These are phyloP conservation scores for Meloidogyne exigua DNA, from an alignment of 1,140 invertebrate genomes.

Conservation along the genomic window DNA sequence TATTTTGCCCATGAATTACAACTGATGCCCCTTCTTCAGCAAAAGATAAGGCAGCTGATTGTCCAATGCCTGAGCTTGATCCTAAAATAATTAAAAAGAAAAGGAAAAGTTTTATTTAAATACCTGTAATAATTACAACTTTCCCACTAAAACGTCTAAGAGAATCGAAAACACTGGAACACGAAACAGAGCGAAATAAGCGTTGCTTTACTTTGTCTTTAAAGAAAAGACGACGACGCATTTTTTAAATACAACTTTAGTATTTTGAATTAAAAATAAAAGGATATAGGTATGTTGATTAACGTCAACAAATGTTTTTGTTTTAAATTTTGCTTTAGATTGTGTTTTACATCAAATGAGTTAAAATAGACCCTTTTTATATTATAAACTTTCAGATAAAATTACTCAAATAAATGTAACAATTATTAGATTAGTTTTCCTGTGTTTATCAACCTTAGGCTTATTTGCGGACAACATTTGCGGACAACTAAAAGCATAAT, in stretches of 20 bases:
- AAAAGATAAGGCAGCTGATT: slow-evolving; percentile 32
- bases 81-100: slow-evolving; percentile 31
- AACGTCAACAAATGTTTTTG: too few species aligned
- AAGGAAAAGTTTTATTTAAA: neutral
- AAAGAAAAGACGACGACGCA: neutral
- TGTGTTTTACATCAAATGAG: too few species aligned
- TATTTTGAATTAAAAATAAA: too few species aligned
- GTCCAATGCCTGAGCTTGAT: slow-evolving; percentile 41
- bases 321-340: too few species aligned
- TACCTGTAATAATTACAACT: slow-evolving; percentile 36
- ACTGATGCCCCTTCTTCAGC: slow-evolving; percentile 35
- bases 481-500: too few species aligned
- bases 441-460: too few species aligned
- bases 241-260: neutral
- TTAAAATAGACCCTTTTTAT: too few species aligned
- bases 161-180: neutral
- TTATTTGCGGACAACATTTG: too few species aligned
- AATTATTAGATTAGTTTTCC: too few species aligned
- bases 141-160: slow-evolving; percentile 24
- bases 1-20: slow-evolving; percentile 41
- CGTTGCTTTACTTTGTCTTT: neutral
- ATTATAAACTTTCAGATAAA: too few species aligned
- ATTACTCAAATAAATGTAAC: too few species aligned
- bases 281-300: too few species aligned
- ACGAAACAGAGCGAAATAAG: neutral